Base-by-base conservation (phyloP, 2,113 vertebrate genomes). In the Callospermophilus lateralis region DNA sequence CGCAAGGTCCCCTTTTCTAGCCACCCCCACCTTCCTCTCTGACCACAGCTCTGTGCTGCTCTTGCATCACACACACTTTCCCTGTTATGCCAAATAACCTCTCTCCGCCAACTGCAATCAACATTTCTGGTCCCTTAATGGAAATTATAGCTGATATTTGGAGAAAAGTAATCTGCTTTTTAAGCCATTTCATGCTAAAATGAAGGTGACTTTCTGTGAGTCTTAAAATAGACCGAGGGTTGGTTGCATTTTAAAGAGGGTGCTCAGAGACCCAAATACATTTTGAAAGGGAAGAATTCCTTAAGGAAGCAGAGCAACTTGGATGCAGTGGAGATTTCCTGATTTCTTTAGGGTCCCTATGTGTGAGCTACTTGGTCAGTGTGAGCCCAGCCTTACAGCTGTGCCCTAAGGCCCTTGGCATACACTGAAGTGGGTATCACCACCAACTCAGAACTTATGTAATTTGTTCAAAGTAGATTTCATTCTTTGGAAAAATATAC, bases 151-250 rank as follows among this genome's bases (percentile, higher is more conserved):
- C 67, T 85, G 85, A 72, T 91, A 72, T 20, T 32, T 93, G 53
- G n/a, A 77, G 89, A 65, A 94, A 74, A 89, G 17, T 65, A 65
- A 93, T 86, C 63, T 97, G 45, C 65, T 73, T 88, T 96, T 91
- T 83, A 67, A 70, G 48, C 15, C 45, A 93, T 79, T 94, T 93
- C 34, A 51, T 86, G 77, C 72, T 84, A 85, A 84, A 84, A 80
- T 7, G 61, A 93, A 96, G 24, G 58, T 24, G 34, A 58, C 42
- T 94, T 61, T 90, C 68, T 63, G 1, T 80, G 51, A 77, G n/a
- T 6, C 45, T 89, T 83, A 84, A 89, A 93, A 85, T 74, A 86
- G 8, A 74, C 73, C 24, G 53, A 16, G 4, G 3, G 6, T 67
- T 22, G 26, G 22, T 34, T 90, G 58, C 13, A 65, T 37, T 58